Conservation (phyloP, 2,797 vertebrate genomes). For the Tiaroga cobitis region DNA sequence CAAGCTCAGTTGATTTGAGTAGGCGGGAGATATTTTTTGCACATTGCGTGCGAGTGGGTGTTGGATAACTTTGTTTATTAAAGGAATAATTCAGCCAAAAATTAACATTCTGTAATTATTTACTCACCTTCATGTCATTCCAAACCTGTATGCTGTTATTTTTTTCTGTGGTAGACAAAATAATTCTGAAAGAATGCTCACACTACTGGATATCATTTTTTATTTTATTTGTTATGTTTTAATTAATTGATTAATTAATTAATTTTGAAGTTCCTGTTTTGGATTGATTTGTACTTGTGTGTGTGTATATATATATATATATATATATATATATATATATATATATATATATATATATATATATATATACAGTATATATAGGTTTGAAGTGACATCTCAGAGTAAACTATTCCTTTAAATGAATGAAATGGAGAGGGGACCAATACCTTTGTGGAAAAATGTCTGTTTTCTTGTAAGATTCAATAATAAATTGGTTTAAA, state of each 20-base stretch:
- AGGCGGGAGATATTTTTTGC: background rate
- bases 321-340: too few relatives aligned
- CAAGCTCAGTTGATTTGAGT: background rate
- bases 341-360: too few relatives aligned
- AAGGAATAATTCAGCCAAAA: conserved; percentile 8
- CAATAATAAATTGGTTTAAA: background rate
- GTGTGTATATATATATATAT: too few relatives aligned
- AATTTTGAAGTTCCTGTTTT: background rate
- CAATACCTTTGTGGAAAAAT: background rate
- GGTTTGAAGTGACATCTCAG: background rate
- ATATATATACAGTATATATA: too few relatives aligned
- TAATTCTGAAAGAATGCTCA: too few relatives aligned
- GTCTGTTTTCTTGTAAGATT: background rate
- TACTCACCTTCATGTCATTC: background rate
- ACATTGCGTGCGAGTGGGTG: background rate
- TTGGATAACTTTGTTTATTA: conserved; percentile 31
- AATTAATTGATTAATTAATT: background rate
- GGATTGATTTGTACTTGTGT: background rate
- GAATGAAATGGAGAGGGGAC: background rate
- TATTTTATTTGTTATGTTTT: background rate
- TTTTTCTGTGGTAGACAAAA: background rate
- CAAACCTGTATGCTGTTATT: background rate
- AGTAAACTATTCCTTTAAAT: background rate
- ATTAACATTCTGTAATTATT: background rate
- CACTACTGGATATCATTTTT: too few relatives aligned